Evolutionary conservation across 2,113 vertebrate species (phyloP).

Genomic region (Micronycteris hirsuta): DNA sequence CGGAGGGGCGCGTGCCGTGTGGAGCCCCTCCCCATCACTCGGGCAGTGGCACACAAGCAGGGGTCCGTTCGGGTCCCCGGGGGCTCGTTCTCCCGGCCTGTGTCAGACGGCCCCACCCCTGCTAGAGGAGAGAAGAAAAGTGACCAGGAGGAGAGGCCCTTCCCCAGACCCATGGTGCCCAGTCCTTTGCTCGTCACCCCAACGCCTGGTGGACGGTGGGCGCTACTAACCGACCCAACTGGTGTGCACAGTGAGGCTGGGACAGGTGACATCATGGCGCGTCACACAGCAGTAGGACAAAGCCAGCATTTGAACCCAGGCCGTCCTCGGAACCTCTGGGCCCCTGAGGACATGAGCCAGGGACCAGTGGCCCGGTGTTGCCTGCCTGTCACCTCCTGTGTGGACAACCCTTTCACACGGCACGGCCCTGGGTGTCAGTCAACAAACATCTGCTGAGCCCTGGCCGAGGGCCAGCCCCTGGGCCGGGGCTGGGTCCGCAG

Average conservation of each 20-base stretch:
- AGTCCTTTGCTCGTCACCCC: neutral
- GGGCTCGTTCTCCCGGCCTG: neutral
- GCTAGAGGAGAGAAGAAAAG: neutral
- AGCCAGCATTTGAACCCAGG: neutral
- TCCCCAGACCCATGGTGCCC: fast-evolving
- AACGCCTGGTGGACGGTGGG: neutral
- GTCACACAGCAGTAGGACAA: neutral
- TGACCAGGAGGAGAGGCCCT: too few relatives aligned
- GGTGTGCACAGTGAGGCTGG: neutral
- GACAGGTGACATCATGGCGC: fast-evolving
- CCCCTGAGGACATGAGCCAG: neutral
- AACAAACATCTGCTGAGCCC: neutral
- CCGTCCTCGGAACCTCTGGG: neutral
- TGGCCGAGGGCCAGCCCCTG: neutral
- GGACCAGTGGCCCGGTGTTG: neutral
- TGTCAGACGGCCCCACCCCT: neutral
- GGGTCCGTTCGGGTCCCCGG: neutral
- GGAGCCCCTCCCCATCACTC: neutral
- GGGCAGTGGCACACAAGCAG: fast-evolving
- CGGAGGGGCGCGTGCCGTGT: fast-evolving
- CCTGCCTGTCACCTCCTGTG: neutral
- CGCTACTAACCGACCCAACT: neutral
- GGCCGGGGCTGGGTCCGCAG: neutral
- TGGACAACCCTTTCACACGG: neutral
- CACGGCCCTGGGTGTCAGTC: neutral